These are phyloP conservation scores for Drosophila ezoana DNA, from an alignment of 2,888 invertebrate species.

Conservation along the genomic window DNA sequence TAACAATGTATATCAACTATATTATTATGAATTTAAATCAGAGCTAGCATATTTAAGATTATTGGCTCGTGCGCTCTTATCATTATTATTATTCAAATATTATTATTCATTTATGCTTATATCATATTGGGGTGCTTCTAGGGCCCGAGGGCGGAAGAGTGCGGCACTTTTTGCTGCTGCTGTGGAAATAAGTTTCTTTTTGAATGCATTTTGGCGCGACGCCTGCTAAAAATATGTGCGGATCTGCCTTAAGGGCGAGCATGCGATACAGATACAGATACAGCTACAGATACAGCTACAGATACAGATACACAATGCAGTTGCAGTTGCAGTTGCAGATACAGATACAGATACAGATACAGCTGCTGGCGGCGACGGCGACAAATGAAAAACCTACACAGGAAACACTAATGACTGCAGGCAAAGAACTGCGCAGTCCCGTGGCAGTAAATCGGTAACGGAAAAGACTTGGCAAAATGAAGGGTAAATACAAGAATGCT, in stretches of 20 bases:
- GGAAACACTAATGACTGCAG: slow-evolving; percentile 77
- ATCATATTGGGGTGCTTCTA: not conserved
- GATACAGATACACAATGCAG: slow-evolving; percentile 15
- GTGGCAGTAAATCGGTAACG: slow-evolving; percentile 47
- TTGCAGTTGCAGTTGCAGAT: slow-evolving; percentile 19
- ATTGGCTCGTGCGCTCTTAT: slow-evolving; percentile 40
- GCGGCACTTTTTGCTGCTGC: slow-evolving; percentile 22
- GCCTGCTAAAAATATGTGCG: slow-evolving; percentile 62
- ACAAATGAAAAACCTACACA: slow-evolving; percentile 76
- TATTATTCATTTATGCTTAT: slow-evolving; percentile 6
- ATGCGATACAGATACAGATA: not conserved
- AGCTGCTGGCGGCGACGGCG: slow-evolving; percentile 45
- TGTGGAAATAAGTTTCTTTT: slow-evolving; percentile 24
- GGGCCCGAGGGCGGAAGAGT: not conserved
- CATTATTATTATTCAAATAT: slow-evolving; percentile 6
- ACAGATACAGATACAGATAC: slow-evolving; percentile 25
- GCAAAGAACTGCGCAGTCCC: slow-evolving; percentile 36
- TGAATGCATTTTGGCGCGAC: slow-evolving; percentile 42
- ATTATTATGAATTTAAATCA: slow-evolving; percentile 14
- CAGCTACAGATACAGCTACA: slow-evolving; percentile 1
- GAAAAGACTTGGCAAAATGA: slow-evolving; percentile 22
- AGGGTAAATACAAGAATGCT: not conserved
- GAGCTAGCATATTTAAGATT: slow-evolving; percentile 24
- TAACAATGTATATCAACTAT: slow-evolving; percentile 1
- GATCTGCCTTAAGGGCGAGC: slow-evolving; percentile 34